Conservation (phyloP, 2,797 vertebrate species). For the Hydrolagus colliei region DNA sequence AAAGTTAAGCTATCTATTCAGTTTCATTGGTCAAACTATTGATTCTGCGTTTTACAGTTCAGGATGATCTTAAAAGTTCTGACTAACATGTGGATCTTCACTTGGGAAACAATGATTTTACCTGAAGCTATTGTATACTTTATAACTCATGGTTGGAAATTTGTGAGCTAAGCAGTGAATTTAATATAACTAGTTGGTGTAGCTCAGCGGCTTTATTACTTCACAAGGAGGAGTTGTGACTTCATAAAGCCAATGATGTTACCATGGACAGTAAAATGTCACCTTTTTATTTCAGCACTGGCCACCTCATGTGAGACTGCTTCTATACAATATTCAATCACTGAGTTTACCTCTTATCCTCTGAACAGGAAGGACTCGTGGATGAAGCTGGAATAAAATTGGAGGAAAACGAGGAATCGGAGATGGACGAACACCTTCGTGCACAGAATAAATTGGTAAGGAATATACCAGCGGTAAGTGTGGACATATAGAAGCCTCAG, state of each 20-base stretch:
- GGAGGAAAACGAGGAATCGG: constrained; percentile 72
- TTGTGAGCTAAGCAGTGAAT: no score
- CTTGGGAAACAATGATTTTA: no score
- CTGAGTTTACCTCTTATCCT: background rate
- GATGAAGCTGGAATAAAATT: constrained; percentile 69
- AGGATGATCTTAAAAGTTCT: no score
- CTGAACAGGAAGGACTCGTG: constrained; percentile 36
- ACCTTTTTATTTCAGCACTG: background rate
- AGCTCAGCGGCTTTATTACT: constrained; percentile 8
- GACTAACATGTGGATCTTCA: no score
- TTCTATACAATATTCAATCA: background rate
- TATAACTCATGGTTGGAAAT: no score
- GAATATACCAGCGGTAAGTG: constrained; percentile 30
- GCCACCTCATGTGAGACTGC: background rate
- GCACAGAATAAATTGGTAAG: constrained; percentile 69
- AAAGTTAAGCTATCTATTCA: no score
- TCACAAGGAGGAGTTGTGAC: constrained; percentile 27
- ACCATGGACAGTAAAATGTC: background rate
- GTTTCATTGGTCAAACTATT: no score
- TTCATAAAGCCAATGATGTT: background rate
- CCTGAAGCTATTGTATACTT: no score
- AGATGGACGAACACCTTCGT: constrained; percentile 69
- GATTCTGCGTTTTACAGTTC: no score
- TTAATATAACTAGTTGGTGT: background rate
- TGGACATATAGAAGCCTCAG: background rate